Evolutionary conservation across 1,140 invertebrate species (phyloP).

Genomic region (Drosophila malerkotliana): DNA sequence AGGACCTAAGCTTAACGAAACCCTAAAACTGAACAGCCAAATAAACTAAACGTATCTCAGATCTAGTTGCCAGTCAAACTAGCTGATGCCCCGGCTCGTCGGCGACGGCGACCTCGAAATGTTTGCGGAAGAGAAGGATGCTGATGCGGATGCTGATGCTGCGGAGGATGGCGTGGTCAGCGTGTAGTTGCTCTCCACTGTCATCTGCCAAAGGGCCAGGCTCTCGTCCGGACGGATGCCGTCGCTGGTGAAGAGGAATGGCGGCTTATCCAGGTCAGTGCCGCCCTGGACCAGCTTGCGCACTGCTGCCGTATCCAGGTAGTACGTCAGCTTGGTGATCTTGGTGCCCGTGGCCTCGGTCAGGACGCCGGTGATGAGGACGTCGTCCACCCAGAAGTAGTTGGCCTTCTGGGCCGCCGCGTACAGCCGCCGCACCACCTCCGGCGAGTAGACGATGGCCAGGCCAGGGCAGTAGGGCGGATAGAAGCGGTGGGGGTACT

Average conservation of each 20-base stretch:
- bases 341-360: slow-evolving; percentile 86
- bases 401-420: slow-evolving; percentile 86
- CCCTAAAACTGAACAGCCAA: slow-evolving; percentile 51
- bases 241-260: slow-evolving; percentile 86
- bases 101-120: slow-evolving; percentile 4
- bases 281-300: slow-evolving; percentile 62
- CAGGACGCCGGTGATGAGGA: slow-evolving; percentile 91
- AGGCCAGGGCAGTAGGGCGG: slow-evolving; percentile 91
- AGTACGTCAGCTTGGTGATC: slow-evolving; percentile 85
- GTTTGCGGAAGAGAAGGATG: slow-evolving; percentile 18
- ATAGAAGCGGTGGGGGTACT: slow-evolving; percentile 88
- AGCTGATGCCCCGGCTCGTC: slow-evolving; percentile 46
- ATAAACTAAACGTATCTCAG: slow-evolving; percentile 31
- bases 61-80: slow-evolving; percentile 32
- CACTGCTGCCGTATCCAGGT: slow-evolving; percentile 80
- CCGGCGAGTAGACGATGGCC: slow-evolving; percentile 89
- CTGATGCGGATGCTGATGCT: slow-evolving; percentile 4
- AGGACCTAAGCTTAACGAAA: slow-evolving; percentile 48
- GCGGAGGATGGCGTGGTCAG: slow-evolving; percentile 17
- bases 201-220: slow-evolving; percentile 83
- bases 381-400: slow-evolving; percentile 95
- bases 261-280: slow-evolving; percentile 52
- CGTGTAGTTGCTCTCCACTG: slow-evolving; percentile 44
- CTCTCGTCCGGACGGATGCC: slow-evolving; percentile 85
- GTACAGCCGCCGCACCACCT: slow-evolving; percentile 88